Evolutionary conservation across 2,888 invertebrate genomes (phyloP).

Genomic region (Drosophila fungiperda): DNA sequence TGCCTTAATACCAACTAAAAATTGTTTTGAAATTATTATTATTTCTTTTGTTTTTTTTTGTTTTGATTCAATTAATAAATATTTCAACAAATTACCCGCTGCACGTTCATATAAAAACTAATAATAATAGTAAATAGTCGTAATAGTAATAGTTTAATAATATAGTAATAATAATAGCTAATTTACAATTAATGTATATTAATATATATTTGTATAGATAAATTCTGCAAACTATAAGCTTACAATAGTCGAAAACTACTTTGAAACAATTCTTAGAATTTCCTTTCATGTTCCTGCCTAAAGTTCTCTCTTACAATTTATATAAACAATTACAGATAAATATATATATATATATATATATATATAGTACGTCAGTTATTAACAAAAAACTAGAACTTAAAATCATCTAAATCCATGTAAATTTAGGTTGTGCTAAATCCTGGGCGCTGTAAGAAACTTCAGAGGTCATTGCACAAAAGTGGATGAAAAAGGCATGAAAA

Average conservation of each 20-base stretch:
- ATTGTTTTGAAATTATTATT: slow-evolving; percentile 14
- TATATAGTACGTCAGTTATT: slow-evolving; percentile 42
- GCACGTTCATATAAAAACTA: slow-evolving; percentile 58
- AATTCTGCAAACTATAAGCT: slow-evolving; percentile 64
- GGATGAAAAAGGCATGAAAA: slow-evolving; percentile 13
- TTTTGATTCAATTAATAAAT: slow-evolving; percentile 67
- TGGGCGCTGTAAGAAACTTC: slow-evolving; percentile 14
- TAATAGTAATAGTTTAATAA: slow-evolving; percentile 45
- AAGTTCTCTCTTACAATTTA: slow-evolving; percentile 1
- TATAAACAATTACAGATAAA: slow-evolving; percentile 35
- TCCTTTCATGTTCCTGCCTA: slow-evolving; percentile 11
- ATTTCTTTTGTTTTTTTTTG: slow-evolving; percentile 14
- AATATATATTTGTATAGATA: slow-evolving; percentile 26
- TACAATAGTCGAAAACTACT: slow-evolving; percentile 59
- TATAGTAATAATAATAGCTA: slow-evolving; percentile 57
- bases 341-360: background rate
- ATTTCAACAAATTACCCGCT: slow-evolving; percentile 73
- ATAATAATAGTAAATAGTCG: slow-evolving; percentile 59
- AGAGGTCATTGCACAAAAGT: slow-evolving; percentile 30
- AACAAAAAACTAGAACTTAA: slow-evolving; percentile 44
- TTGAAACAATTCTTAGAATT: slow-evolving; percentile 77
- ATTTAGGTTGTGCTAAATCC: slow-evolving; percentile 39
- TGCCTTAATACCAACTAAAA: slow-evolving; percentile 71
- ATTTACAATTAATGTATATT: slow-evolving; percentile 47
- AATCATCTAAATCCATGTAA: slow-evolving; percentile 32